Conservation (phyloP, 2,797 vertebrate genomes). For the Bufotes viridis region DNA sequence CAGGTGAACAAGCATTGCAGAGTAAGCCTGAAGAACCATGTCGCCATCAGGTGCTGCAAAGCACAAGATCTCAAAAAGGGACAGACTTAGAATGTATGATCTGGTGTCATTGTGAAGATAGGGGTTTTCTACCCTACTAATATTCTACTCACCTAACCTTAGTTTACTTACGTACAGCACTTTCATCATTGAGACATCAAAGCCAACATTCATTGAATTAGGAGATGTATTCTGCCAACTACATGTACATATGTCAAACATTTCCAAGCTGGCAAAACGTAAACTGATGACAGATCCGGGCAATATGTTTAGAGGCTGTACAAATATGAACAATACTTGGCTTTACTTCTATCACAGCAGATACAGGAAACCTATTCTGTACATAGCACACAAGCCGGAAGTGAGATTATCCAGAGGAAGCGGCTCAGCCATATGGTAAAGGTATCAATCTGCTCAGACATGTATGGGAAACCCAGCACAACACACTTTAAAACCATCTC, state of each 20-base stretch:
- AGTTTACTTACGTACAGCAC: too few species aligned
- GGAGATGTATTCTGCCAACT: too few species aligned
- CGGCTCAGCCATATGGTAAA: not conserved
- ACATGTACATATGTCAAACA: not conserved
- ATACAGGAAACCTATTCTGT: slow-evolving; percentile 2
- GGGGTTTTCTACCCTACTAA: too few species aligned
- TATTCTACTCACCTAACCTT: too few species aligned
- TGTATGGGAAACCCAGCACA: not conserved
- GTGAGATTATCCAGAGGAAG: slow-evolving; percentile 10
- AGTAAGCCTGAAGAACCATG: not conserved
- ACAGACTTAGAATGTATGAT: too few species aligned
- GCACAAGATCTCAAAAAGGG: not conserved
- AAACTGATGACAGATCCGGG: not conserved
- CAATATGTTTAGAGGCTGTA: not conserved
- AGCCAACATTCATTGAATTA: not conserved
- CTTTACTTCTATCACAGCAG: not conserved
- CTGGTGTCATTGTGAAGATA: too few species aligned
- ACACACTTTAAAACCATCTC: not conserved
- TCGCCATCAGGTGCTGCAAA: not conserved
- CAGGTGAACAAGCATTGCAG: not conserved
- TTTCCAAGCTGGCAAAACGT: not conserved
- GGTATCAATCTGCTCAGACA: not conserved
- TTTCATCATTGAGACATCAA: not conserved
- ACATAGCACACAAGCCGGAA: not conserved
- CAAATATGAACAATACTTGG: not conserved